Base-by-base conservation (phyloP, 1,140 invertebrate species). In the Drosophila sulfurigaster region DNA sequence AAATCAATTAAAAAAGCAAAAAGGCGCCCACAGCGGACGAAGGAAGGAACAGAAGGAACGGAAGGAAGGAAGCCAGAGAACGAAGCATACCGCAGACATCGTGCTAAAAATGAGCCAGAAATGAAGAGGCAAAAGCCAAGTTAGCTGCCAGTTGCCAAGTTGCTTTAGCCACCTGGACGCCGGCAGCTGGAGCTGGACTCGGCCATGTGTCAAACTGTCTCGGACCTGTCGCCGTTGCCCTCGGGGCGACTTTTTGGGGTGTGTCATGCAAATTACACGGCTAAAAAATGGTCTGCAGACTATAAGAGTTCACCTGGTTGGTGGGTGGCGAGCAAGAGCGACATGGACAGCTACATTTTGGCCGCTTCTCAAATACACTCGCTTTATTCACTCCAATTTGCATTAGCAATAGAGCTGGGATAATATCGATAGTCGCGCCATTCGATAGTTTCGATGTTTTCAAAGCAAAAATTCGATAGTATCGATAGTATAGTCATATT, bases 1-100 rank as follows among this genome's bases (percentile, higher is more conserved):
- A 89, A 88, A 88, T 88, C 83, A 88, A 88, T 88, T 88, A 89
- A 88, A 88, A 78, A 75, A 70, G 68, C 43, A 51, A 62, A 56
- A 72, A 52, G 13, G 38, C 48, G 11, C 30, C 30, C 30, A 32
- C 5, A 32, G 13, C 52, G 8, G 13, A 32, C n/a, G 54, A 11
- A 15, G 25, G n/a, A 30, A 20, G 3, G 8, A 59, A 35, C 38
- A 43, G 32, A 56, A 15, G 3, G 11, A 13, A 52, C 16, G 32
- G 20, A 28, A 16, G 25, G 20, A 56, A 56, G 15, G 70, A 32
- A 65, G 20, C 16, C 38, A 45, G 8, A 52, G 16, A 60, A 56
- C 1, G 16, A 60, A 56, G 2, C 20, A 20, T 5, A 32, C 30
- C 11, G 48, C 20, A 51, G 20, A 51, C 20, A 25, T 25, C 3